Evolutionary conservation across 2,888 invertebrate genomes (phyloP), one percentile per base, ranked within the genome.

Genomic region (Linnaemya vulpina): DNA sequence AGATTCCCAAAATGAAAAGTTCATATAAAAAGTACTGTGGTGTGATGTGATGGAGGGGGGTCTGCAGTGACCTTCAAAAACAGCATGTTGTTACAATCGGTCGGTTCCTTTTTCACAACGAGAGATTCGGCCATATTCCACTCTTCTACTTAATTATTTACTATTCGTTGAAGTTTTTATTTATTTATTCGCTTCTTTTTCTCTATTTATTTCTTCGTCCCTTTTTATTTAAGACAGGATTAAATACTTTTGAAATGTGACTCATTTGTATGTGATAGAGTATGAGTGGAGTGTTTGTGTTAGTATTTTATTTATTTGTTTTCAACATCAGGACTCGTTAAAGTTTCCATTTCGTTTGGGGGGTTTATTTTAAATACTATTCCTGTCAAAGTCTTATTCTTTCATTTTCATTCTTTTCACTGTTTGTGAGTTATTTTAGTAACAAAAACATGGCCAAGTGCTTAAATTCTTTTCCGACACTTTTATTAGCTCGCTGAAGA

Each of bases 391-490:
- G 46, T 10, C 3, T 25, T 58, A 35, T 68, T 30, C 9, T 1
- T 10, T 55, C 22, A 1, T 35, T 78, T 65, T 20, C 20, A 10
- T 43, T 68, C 10, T 25, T 68, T 25, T n/a, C 20, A 17, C 4
- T 25, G 30, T 51, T n/a, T 63, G n/a, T 75, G 8, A 43, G 11
- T 55, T 76, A 58, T 43, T 81, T 68, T 62, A 67, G 20, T 74
- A 68, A 46, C 53, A 40, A 77, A 79, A 74, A 78, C 77, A 85
- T 74, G 78, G 70, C 82, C 81, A 85, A 85, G 82, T 78, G 85
- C 70, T 85, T 63, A 85, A 78, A 85, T 85, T 82, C 65, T 74
- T 70, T 78, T 78, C 74, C 78, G 85, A 82, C 82, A 82, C 80
- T 82, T 85, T 82, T 85, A 82, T 85, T 82, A 85, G 82, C 78